Conservation (phyloP, 2,797 vertebrate species). For the Molossus alvarezi region DNA sequence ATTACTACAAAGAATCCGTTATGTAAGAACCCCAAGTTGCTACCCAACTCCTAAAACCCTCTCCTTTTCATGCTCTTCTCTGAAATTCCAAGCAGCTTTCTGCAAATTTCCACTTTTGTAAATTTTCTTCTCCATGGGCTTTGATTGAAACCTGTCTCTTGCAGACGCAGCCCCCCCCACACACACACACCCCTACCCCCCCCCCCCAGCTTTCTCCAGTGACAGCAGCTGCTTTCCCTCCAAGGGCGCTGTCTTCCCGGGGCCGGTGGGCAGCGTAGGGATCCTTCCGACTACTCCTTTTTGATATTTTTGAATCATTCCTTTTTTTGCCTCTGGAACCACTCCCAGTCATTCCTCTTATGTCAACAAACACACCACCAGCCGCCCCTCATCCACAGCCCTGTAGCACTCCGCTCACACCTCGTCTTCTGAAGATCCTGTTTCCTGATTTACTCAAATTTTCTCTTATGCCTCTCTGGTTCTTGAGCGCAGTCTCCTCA, state of each 20-base stretch:
- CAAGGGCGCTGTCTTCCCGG: neutral
- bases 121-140: neutral
- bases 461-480: neutral
- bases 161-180: neutral
- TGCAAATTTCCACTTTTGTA: neutral
- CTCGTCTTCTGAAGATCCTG: neutral
- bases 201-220: neutral
- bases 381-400: neutral
- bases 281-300: neutral
- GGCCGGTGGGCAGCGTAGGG: neutral
- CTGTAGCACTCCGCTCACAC: neutral
- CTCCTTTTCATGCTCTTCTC: neutral
- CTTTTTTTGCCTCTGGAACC: neutral
- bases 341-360: neutral
- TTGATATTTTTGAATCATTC: neutral
- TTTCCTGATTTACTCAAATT: neutral
- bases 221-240: neutral
- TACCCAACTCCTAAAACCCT: neutral
- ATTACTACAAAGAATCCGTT: neutral
- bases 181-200: no score
- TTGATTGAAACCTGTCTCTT: neutral
- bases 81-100: constrained; percentile 8
- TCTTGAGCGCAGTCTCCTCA: neutral
- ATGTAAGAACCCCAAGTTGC: neutral
- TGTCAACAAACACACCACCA: neutral